Conservation (phyloP, 2,888 invertebrate species). For the Nomada fabriciana region DNA sequence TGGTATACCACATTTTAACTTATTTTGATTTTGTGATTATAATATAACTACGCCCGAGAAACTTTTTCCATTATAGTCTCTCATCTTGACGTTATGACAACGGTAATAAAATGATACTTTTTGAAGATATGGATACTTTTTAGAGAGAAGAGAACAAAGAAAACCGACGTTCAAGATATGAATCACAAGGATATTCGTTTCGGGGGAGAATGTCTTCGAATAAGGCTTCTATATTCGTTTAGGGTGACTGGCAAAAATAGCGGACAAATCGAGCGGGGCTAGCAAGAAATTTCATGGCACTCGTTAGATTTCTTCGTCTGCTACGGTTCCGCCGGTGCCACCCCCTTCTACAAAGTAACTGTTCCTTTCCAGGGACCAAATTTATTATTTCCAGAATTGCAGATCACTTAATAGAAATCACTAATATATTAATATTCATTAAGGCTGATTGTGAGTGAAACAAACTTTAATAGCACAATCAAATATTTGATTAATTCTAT, state of each 20-base stretch:
- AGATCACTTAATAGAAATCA: neutral
- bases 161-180: conserved; percentile 47
- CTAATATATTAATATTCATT: too few species aligned
- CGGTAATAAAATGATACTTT: conserved; percentile 26
- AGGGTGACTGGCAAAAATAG: conserved; percentile 55
- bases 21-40: neutral
- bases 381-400: neutral
- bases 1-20: neutral
- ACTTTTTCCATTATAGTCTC: neutral
- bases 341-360: neutral
- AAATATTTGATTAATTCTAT: too few species aligned
- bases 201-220: conserved; percentile 35
- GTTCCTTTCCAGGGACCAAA: neutral
- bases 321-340: neutral
- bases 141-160: conserved; percentile 36
- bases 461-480: too few species aligned
- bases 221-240: conserved; percentile 29
- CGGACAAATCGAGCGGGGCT: conserved; percentile 30
- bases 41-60: neutral
- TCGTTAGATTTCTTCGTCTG: conserved; percentile 67
- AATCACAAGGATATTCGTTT: conserved; percentile 52
- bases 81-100: conserved; percentile 4
- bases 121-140: conserved; percentile 15
- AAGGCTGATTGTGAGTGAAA: too few species aligned
- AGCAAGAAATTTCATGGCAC: conserved; percentile 56